Conservation (phyloP, 35 echinoderm and acorn worm genomes). For the Apostichopus japonicus region DNA sequence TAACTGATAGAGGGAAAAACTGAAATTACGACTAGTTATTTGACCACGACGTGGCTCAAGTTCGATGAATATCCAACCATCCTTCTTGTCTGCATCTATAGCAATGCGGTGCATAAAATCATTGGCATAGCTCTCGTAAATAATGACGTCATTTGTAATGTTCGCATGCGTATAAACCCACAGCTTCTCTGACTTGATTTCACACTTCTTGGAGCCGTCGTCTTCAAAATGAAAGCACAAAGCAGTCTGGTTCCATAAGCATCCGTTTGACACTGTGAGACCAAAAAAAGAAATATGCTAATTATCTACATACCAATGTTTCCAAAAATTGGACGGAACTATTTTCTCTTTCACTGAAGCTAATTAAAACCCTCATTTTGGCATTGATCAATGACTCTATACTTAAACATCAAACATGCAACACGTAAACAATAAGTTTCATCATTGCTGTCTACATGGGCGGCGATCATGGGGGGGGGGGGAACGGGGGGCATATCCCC, state of each 20-base stretch:
- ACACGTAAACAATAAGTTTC: no score
- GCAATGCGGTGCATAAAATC: neutral
- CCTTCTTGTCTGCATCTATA: neutral
- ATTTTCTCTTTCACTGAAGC: no score
- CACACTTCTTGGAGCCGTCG: neutral
- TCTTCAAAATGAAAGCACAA: neutral
- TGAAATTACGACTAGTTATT: neutral
- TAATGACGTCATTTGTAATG: neutral
- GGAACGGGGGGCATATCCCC: no score
- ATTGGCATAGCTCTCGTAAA: constrained; percentile 7
- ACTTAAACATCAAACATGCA: no score
- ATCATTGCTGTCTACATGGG: no score
- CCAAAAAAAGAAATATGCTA: no score
- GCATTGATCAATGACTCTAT: no score
- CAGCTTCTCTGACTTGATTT: neutral
- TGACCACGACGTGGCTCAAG: neutral
- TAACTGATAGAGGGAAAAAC: neutral
- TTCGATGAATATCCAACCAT: neutral
- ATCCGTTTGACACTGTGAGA: neutral
- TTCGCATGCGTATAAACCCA: neutral
- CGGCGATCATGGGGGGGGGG: no score
- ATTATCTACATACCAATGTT: no score
- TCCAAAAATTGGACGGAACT: no score
- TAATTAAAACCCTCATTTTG: no score
- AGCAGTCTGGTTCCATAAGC: neutral